Conservation (phyloP, 2,888 invertebrate species). For the Eupithecia tripunctaria region DNA sequence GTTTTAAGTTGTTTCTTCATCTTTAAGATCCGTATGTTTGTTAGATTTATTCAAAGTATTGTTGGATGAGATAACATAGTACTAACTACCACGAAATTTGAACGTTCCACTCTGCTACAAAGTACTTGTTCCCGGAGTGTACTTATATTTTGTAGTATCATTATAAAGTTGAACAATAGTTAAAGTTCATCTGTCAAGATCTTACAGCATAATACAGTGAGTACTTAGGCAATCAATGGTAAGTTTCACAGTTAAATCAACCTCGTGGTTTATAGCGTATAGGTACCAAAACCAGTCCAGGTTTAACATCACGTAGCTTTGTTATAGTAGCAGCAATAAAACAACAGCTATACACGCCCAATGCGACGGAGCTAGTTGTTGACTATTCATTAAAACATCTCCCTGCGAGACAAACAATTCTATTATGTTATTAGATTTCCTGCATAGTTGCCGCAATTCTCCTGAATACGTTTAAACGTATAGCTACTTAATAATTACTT, state of each 20-base stretch:
- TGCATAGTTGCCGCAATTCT: conserved; percentile 63
- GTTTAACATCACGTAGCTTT: conserved; percentile 41
- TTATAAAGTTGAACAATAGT: conserved; percentile 1
- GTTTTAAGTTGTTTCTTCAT: neutral
- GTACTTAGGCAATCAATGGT: neutral
- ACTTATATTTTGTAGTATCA: neutral
- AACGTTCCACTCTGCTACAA: neutral
- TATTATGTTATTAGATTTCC: conserved; percentile 76
- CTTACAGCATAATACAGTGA: neutral
- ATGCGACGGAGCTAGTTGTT: conserved; percentile 67
- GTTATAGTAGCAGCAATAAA: conserved; percentile 57
- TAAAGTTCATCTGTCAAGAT: neutral
- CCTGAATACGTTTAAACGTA: conserved; percentile 46
- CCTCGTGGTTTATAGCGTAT: neutral
- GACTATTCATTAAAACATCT: conserved; percentile 81
- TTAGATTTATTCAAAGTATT: neutral
- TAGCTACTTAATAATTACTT: conserved; percentile 54
- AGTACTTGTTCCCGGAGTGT: neutral
- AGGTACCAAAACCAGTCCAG: conserved; percentile 30
- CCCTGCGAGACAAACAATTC: conserved; percentile 74
- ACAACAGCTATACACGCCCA: conserved; percentile 66
- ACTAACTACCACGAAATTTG: neutral
- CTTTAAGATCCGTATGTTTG: neutral
- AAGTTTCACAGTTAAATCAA: neutral
- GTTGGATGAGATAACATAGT: neutral